Evolutionary conservation across 2,888 invertebrate genomes (phyloP), one percentile per base, ranked within the genome.

Genomic region (Archaeoteleia sp.): DNA sequence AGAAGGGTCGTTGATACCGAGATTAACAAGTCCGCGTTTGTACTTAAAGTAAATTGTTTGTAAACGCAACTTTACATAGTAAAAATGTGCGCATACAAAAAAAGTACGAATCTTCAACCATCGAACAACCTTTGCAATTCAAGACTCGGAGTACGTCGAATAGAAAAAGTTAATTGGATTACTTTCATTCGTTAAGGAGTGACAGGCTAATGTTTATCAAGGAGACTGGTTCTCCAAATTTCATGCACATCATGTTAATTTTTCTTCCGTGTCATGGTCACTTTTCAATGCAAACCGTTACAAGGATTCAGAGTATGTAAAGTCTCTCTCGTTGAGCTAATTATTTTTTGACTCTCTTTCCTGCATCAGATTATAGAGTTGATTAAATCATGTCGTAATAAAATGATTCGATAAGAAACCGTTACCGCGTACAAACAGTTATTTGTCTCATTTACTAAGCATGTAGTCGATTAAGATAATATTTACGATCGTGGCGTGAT

Each of bases 1-100:
- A 60, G 48, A 51, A 63, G 63, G 63, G 49, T 63, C 68, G 68
- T 68, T 68, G 63, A 63, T 68, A 63, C 67, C 51, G 32, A 55
- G 55, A 68, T 68, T 60, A 68, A 65, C 63, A 62, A 45, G 58
- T 58, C 35, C 27, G 23, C 46, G 32, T 48, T 54, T 39, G 45
- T 12, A 35, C 35, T 8, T 8, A 12, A 2, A 25, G 37, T 12
- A 23, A 43, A 51, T 42, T 32, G 32, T 61, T 61, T 39, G 61
- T 13, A 37, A 43, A 37, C 48, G 29, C 39, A 45, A 17, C 20
- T 25, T 58, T 49, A 42, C 49, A 25, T 14, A 7, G 42, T 32
- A 12, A 42, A 2, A n/a, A 10, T 30, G 32, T 10, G 13, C 23
- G 32, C 20, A 27, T 48, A 40, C 34, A 13, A 25, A 57, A 57